Evolutionary conservation across 2,113 vertebrate species (phyloP), one percentile per base, ranked within the genome.

Genomic region (Hydrochoerus hydrochaeris): DNA sequence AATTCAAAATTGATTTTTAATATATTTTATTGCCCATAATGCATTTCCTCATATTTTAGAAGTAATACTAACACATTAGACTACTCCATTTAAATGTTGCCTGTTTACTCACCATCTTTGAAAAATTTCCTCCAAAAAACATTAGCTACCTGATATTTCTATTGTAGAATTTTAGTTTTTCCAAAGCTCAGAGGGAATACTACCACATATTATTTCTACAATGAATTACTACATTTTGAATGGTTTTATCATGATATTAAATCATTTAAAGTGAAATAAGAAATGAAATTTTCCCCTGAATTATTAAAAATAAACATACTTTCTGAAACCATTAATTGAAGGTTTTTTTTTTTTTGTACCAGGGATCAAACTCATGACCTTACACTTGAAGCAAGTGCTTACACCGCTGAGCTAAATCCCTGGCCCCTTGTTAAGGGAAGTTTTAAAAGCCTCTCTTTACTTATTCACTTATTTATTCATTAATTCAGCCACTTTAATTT

Each of bases 211-310:
- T 85, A 78, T 89, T 77, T 58, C 82, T 71, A 52, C 24, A 13
- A 80, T 67, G 30, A 77, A 22, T 67, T 69, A 35, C 65, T 69
- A 0, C 14, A 46, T 57, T 77, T 90, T 67, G 30, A 94, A 32
- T 75, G 28, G 57, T 77, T 84, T 85, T 49, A 78, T 78, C 19
- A 58, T 84, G 54, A 71, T 71, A 85, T 86, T 60, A 52, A 86
- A 71, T 95, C 30, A 91, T 41, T 62, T 54, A 30, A 54, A 81
- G n/a, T 75, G n/a, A 92, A 82, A 88, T n/a, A 87, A 80, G 35
- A 8, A 88, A 46, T 28, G 75, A 87, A 63, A 46, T 80, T 62
- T 91, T 2, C 3, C 12, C 22, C 19, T 41, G 4, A 95, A 52
- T 60, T 87, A 46, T 57, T 81, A 9, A 41, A 14, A 95, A 86